A percentile compares a stretch with the other conserved stretches of the same genome.
phyloP scores from a whole-genome alignment of 2,113 vertebrate species.

The Macroglossus sobrinus region DNA sequence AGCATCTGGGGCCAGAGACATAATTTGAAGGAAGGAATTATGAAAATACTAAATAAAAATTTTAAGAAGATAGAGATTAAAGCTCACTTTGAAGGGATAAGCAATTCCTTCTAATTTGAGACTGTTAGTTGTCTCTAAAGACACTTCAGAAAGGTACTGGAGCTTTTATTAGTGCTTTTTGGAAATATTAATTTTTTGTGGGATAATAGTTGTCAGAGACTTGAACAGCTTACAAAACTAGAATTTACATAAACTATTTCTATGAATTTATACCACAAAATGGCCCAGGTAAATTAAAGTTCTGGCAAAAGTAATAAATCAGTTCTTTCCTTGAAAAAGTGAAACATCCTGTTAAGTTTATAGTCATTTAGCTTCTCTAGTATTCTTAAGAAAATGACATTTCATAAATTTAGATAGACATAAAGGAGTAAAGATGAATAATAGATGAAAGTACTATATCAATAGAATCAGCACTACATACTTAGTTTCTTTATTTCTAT shows the following conservation, averaged over 20 bases:
- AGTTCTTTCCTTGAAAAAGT: not conserved
- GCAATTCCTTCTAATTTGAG: not conserved
- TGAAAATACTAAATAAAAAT: not conserved
- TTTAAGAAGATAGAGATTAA: not conserved
- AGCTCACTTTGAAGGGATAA: not conserved
- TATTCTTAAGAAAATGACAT: constrained; percentile 3
- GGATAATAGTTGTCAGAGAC: not conserved
- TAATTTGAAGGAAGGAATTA: constrained; percentile 11
- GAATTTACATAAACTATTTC: not conserved
- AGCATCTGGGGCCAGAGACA: not conserved
- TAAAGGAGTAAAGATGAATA: not conserved
- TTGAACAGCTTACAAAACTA: not conserved
- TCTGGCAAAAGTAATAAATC: not conserved
- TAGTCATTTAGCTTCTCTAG: not conserved
- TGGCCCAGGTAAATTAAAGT: not conserved
- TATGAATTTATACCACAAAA: not conserved
- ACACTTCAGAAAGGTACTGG: not conserved
- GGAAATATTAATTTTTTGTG: not conserved
- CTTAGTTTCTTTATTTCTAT: not conserved
- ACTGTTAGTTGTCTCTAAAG: not conserved
- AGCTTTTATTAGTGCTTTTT: not conserved
- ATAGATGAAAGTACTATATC: not conserved
- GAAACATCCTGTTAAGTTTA: constrained; percentile 5
- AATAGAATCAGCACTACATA: not conserved
- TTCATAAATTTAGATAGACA: not conserved